Percentiles rank a stretch among this genome's conserved stretches.
phyloP scores from a whole-genome alignment of 2,797 vertebrate species.

The Nyctibius grandis region DNA sequence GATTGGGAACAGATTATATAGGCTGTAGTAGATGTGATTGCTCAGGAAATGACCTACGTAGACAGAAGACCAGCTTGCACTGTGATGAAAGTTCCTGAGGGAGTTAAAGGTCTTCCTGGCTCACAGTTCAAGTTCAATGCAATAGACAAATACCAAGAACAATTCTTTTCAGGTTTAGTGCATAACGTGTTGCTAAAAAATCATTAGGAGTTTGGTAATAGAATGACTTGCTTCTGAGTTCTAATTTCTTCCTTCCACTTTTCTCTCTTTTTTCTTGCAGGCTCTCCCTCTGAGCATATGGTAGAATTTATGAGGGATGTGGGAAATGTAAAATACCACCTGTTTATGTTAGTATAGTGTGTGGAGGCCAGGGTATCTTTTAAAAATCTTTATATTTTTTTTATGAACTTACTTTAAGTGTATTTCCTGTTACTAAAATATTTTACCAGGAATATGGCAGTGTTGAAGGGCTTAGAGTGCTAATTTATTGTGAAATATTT shows the following conservation, averaged over 20 bases:
- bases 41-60: neutral
- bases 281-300: neutral
- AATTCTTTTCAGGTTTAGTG: slow-evolving; percentile 8
- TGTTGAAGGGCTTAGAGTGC: neutral
- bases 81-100: neutral
- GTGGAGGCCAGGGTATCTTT: neutral
- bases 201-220: neutral
- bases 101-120: neutral
- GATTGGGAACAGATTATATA: neutral
- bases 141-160: slow-evolving; percentile 5
- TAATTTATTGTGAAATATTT: neutral
- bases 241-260: neutral
- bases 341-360: neutral
- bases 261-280: neutral
- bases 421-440: neutral
- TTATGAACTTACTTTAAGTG: neutral
- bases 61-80: neutral
- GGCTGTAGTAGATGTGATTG: neutral
- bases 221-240: neutral
- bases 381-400: neutral
- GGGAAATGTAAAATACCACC: neutral
- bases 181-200: neutral
- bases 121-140: slow-evolving; percentile 12
- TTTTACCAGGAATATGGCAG: neutral
- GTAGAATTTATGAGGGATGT: neutral